Base-by-base conservation (phyloP, 2,888 invertebrate genomes). In the Clistopyga incitator region DNA sequence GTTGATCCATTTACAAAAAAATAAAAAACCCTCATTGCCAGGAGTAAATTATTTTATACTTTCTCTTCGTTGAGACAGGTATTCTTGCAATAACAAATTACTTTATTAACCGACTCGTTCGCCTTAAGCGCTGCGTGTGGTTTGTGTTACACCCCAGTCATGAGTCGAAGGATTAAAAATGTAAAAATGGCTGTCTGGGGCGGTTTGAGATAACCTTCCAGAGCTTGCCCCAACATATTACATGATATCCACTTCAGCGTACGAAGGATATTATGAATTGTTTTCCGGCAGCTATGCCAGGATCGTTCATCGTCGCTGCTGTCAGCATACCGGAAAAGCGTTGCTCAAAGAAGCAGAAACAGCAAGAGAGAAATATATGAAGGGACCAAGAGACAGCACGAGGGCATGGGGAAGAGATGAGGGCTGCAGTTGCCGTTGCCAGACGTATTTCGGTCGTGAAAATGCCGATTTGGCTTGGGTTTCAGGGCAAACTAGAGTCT, bases 401-500 rank as follows among this genome's bases (percentile, higher is more conserved):
- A 56, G 52, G 25, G 18, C 15, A 34, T 34, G 52, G 68, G 50
- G n/a, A 45, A 29, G 56, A n/a, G 64, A 64, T n/a, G 34, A 38
- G 50, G 34, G 61, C 50, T 68, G 80, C 68, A 67, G 81, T 78
- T 79, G 74, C 79, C 70, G 75, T 56, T 82, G 83, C 85, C 86
- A 85, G 85, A 83, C 83, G 85, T 86, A 85, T 83, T 75, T 76
- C 75, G 83, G 64, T 85, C 85, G 85, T 83, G 82, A 85, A 86
- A 85, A 86, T 85, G 84, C 67, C 85, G 84, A 86, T 86, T 86
- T 86, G 85, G 86, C 85, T 72, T 77, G 76, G 83, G 83, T 79
- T 79, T 83, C 79, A 78, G n/a, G 68, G 74, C 80, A 75, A 86
- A 84, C 85, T 78, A 45, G 84, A 83, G 85, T 84, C 79, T 79